Evolutionary conservation across 2,113 vertebrate species (phyloP).

Genomic region (Eurypyga helias): DNA sequence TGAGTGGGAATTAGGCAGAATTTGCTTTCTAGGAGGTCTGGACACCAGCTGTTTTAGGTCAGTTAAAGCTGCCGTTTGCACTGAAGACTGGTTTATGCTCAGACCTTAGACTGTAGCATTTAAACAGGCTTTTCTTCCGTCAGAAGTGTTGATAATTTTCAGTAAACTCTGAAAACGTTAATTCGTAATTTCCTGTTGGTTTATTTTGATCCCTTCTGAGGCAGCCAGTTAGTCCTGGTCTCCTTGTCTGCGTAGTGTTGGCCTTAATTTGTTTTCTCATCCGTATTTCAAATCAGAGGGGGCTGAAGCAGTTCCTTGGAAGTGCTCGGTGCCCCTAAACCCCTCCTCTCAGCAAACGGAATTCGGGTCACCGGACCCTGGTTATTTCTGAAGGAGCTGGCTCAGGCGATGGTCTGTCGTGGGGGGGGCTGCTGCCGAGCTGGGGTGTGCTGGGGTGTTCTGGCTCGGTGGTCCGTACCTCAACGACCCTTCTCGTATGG

Average conservation of each 20-base stretch:
- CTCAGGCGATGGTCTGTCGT: neutral
- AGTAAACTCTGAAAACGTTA: neutral
- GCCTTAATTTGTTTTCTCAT: neutral
- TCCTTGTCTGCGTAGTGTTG: neutral
- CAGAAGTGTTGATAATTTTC: neutral
- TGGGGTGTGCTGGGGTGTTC: neutral
- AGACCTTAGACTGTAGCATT: neutral
- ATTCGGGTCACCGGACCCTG: too few species aligned
- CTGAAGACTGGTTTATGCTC: neutral
- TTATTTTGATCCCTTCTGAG: neutral
- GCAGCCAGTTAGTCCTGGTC: too few species aligned
- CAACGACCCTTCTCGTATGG: accelerated
- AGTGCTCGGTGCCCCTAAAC: neutral
- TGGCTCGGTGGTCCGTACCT: too few species aligned
- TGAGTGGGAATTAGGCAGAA: neutral
- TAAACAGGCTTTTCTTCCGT: neutral
- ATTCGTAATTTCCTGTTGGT: neutral
- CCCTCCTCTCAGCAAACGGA: neutral
- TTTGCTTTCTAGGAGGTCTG: neutral
- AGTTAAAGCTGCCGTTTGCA: neutral
- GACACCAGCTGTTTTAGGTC: neutral
- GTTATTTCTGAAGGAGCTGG: neutral
- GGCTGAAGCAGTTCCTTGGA: neutral
- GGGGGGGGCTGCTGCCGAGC: neutral
- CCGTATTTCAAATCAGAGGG: neutral